Percentiles rank a stretch among this genome's conserved stretches.
Conservation (phyloP, 1,140 invertebrate species). For the Halictus rubicundus region DNA sequence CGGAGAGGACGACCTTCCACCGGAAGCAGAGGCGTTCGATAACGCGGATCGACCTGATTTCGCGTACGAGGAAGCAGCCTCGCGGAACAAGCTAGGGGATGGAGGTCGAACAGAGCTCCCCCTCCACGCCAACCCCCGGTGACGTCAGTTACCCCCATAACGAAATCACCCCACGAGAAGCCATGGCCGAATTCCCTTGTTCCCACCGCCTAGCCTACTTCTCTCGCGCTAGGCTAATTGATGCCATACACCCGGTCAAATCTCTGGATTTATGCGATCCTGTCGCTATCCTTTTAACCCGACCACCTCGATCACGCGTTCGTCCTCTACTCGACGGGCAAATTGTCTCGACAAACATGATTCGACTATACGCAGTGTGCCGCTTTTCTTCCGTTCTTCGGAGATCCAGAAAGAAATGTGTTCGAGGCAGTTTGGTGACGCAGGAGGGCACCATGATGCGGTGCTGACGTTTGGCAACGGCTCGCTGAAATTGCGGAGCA, state of each 20-base stretch:
- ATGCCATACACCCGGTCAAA: not conserved
- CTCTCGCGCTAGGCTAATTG: not conserved
- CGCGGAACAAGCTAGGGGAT: conserved; percentile 2
- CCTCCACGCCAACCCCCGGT: conserved; percentile 16
- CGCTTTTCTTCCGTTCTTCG: no score
- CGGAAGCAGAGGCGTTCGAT: conserved; percentile 45
- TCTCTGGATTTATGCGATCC: not conserved
- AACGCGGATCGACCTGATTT: conserved; percentile 55
- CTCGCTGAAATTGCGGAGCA: no score
- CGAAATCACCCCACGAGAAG: conserved; percentile 21
- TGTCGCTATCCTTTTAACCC: not conserved
- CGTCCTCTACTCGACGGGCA: no score
- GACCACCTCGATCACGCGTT: no score
- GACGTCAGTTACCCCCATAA: conserved; percentile 46
- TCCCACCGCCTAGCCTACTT: conserved; percentile 23
- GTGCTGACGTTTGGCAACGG: no score
- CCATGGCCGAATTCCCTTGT: conserved; percentile 38
- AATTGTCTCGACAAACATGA: no score
- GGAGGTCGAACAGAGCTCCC: not conserved
- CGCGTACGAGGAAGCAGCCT: conserved; percentile 26
- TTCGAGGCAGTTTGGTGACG: no score
- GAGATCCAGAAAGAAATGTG: no score
- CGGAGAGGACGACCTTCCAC: conserved; percentile 25
- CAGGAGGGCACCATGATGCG: no score
- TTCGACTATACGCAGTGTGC: no score